Percentiles rank a stretch among this genome's conserved stretches.
phyloP scores from a whole-genome alignment of 2,113 vertebrate species.

The Apodemus speciosus region DNA sequence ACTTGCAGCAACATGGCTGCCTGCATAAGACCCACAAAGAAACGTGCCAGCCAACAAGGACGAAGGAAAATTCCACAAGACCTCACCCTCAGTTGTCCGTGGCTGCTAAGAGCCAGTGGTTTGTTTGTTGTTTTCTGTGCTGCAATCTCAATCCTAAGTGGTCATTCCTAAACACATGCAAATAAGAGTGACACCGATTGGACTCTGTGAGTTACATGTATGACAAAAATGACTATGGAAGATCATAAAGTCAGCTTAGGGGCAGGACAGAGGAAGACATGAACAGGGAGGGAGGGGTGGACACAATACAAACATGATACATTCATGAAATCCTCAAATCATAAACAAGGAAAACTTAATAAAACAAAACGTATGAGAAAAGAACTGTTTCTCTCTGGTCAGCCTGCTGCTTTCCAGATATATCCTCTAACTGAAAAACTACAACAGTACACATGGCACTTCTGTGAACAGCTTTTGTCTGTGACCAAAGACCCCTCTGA shows the following conservation, averaged over 20 bases:
- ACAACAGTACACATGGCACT: not conserved
- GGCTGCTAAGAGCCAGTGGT: not conserved
- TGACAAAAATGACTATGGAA: not conserved
- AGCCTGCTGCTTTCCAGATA: not conserved
- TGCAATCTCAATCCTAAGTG: not conserved
- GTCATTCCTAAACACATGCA: too few relatives aligned
- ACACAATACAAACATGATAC: not conserved
- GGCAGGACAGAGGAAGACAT: not conserved
- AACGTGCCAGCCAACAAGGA: too few relatives aligned
- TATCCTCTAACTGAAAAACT: not conserved
- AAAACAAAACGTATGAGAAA: not conserved
- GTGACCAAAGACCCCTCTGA: not conserved
- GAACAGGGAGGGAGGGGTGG: not conserved
- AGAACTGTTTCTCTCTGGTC: not conserved
- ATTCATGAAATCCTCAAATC: not conserved
- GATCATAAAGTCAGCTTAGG: not conserved
- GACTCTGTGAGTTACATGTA: not conserved
- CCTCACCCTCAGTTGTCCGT: not conserved
- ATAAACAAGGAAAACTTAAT: not conserved
- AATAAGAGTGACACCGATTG: too few relatives aligned
- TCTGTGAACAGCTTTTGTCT: slow-evolving; percentile 13
- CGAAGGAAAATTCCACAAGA: not conserved
- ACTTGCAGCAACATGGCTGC: not conserved
- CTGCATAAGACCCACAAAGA: not conserved
- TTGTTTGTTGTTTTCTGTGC: not conserved